A percentile compares a stretch with the other conserved stretches of the same genome.
Evolutionary conservation across 1,140 invertebrate genomes (phyloP).

Genomic region (Ooceraea biroi): DNA sequence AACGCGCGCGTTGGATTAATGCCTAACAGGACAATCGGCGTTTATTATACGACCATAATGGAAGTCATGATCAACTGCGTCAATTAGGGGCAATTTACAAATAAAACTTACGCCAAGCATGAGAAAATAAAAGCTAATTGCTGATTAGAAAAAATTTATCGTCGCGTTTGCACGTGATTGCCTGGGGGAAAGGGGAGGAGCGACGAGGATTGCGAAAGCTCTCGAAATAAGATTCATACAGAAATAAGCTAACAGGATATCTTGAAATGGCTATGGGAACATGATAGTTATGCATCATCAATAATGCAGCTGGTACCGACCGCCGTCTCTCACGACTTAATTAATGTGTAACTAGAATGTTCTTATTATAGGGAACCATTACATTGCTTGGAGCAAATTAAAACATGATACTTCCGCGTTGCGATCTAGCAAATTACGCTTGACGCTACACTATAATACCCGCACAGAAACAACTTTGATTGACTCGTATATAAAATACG

Average conservation of each 20-base stretch:
- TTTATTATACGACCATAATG: slow-evolving; percentile 9
- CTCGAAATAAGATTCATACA: neutral
- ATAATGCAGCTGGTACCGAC: slow-evolving; percentile 18
- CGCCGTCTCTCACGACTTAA: slow-evolving; percentile 20
- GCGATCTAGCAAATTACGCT: slow-evolving; percentile 17
- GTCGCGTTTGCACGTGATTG: neutral
- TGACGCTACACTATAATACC: neutral
- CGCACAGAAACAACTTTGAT: slow-evolving; percentile 10
- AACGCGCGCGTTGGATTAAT: slow-evolving; percentile 14
- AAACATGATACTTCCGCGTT: slow-evolving; percentile 28
- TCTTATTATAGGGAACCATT: slow-evolving; percentile 30
- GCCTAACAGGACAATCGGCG: slow-evolving; percentile 16
- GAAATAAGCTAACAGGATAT: neutral
- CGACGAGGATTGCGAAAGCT: neutral
- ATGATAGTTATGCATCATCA: slow-evolving; percentile 23
- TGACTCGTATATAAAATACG: neutral
- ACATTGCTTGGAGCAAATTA: slow-evolving; percentile 26
- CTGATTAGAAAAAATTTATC: too few species aligned
- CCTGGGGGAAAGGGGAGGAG: too few species aligned
- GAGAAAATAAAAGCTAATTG: neutral
- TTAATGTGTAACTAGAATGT: slow-evolving; percentile 47
- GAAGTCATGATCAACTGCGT: slow-evolving; percentile 16
- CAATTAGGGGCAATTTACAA: slow-evolving; percentile 17
- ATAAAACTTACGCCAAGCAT: neutral
- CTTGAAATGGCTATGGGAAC: slow-evolving; percentile 6